Conservation (phyloP, 2,797 vertebrate genomes). For the Eremophila alpestris region DNA sequence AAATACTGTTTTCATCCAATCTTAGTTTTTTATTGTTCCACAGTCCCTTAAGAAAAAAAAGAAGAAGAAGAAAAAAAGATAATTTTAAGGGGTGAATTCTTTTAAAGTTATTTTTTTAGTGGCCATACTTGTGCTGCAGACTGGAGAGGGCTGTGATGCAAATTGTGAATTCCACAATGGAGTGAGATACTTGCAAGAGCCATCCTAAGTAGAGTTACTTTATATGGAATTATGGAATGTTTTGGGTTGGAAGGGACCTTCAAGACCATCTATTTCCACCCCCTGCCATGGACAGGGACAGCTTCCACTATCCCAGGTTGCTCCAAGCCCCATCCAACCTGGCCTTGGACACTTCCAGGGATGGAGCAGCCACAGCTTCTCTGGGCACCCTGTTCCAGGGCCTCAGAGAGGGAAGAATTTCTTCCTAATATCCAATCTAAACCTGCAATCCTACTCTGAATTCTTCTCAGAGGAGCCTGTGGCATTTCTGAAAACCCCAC, state of each 20-base stretch:
- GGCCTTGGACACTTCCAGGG: neutral
- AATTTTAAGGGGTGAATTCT: neutral
- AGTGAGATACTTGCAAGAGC: rapidly evolving
- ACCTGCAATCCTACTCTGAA: neutral
- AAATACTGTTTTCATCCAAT: neutral
- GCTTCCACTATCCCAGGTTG: rapidly evolving
- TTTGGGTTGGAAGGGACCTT: neutral
- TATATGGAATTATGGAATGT: neutral
- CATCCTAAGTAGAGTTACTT: neutral
- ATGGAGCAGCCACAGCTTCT: neutral
- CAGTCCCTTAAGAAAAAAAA: neutral
- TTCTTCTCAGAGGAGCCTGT: neutral
- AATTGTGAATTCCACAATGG: rapidly evolving
- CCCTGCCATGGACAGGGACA: neutral
- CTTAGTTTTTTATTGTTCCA: neutral
- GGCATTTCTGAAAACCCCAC: neutral
- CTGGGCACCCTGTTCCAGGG: too few species aligned
- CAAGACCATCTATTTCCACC: neutral
- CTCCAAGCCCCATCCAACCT: rapidly evolving
- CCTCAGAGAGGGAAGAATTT: rapidly evolving
- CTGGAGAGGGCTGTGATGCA: neutral
- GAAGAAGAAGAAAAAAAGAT: too few species aligned
- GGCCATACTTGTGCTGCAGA: neutral
- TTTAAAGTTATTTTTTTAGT: neutral
- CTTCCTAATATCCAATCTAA: neutral